These are phyloP conservation scores for Reticulitermes speratus DNA, from an alignment of 1,140 invertebrate species.

Conservation along the genomic window DNA sequence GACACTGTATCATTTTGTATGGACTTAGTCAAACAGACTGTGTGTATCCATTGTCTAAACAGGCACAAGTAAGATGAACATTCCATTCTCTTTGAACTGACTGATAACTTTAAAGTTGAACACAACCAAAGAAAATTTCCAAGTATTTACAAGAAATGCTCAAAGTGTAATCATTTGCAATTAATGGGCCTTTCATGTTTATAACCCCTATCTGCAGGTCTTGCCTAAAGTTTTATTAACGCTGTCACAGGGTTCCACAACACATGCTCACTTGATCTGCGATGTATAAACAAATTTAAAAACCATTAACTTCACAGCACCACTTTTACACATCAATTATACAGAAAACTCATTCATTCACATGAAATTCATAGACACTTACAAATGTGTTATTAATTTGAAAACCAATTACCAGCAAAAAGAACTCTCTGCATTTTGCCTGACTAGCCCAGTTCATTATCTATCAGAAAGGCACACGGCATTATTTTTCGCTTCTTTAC, in stretches of 20 bases:
- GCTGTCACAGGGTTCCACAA: background rate
- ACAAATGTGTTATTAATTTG: background rate
- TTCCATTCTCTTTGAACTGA: background rate
- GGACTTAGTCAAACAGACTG: background rate
- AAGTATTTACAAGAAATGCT: background rate
- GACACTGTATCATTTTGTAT: background rate
- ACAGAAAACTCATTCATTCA: background rate
- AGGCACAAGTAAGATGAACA: background rate
- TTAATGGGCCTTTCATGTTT: background rate
- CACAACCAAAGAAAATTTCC: background rate
- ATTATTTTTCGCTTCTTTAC: background rate
- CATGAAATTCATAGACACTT: background rate
- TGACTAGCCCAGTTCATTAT: background rate
- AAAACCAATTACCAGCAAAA: background rate
- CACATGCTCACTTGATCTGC: background rate
- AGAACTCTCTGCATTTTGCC: background rate
- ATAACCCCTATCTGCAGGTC: background rate
- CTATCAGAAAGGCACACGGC: background rate
- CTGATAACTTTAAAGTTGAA: background rate
- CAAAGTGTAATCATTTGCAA: background rate
- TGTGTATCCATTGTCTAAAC: background rate
- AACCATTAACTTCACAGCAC: constrained; percentile 12
- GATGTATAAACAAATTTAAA: background rate
- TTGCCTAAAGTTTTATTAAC: background rate
- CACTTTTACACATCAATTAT: background rate